These are phyloP conservation scores for Butastur rufipennis DNA, from an alignment of 2,113 vertebrate species.

Conservation along the genomic window DNA sequence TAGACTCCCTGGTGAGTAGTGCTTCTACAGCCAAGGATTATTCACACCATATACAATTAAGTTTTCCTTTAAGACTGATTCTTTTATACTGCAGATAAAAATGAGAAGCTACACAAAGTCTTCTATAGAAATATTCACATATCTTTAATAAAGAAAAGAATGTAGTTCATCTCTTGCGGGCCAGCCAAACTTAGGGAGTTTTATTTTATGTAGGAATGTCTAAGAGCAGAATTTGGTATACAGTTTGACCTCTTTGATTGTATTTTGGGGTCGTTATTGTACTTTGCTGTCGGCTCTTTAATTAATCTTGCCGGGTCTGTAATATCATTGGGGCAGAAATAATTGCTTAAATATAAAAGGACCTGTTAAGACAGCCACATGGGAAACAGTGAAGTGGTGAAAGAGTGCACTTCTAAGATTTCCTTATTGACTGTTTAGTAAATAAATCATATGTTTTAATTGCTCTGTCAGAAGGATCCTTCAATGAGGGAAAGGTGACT, in stretches of 20 bases:
- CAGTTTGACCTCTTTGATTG: not conserved
- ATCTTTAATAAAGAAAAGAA: conserved; percentile 10
- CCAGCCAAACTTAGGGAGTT: not conserved
- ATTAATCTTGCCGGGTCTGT: not conserved
- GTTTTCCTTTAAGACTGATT: conserved; percentile 35
- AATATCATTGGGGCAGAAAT: conserved; percentile 36
- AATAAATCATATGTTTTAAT: conserved; percentile 71
- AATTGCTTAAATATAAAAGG: conserved; percentile 35
- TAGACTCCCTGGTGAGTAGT: conserved; percentile 28
- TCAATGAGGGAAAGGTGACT: conserved; percentile 67
- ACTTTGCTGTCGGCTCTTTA: not conserved
- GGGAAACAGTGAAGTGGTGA: conserved; percentile 32
- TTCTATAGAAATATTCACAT: conserved; percentile 10
- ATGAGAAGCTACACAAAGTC: conserved; percentile 19
- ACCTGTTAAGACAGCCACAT: conserved; percentile 29
- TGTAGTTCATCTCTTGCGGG: not conserved
- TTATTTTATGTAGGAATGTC: conserved; percentile 3
- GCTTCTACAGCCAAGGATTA: conserved; percentile 48
- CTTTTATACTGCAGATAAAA: conserved; percentile 40
- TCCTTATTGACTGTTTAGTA: conserved; percentile 59
- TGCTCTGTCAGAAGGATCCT: conserved; percentile 66
- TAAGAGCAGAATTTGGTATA: not conserved
- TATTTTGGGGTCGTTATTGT: conserved; percentile 18
- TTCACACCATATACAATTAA: conserved; percentile 47
- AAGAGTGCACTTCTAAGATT: conserved; percentile 40